phyloP scores from a whole-genome alignment of 1,140 invertebrate genomes.

The Eupeodes corollae region DNA sequence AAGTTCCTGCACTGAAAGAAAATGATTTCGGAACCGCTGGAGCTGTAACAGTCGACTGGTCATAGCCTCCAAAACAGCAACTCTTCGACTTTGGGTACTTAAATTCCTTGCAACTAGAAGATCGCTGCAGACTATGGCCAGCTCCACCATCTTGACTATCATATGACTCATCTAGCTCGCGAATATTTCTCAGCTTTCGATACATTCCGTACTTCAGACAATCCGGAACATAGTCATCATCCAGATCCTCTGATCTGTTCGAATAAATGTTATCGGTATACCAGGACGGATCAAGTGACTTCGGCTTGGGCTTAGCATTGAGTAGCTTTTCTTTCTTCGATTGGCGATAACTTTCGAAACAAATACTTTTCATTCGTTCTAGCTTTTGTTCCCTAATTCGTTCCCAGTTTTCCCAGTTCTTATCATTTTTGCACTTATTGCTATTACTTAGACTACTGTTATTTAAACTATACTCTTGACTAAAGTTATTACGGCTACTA shows the following conservation, averaged over 20 bases:
- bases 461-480: neutral
- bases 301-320: conserved; percentile 40
- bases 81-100: conserved; percentile 35
- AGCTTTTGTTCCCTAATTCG: conserved; percentile 35
- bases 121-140: conserved; percentile 26
- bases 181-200: conserved; percentile 24
- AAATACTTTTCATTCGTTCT: conserved; percentile 36
- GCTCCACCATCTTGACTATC: conserved; percentile 6
- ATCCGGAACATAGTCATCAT: conserved; percentile 32
- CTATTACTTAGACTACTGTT: neutral
- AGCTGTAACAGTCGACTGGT: conserved; percentile 8
- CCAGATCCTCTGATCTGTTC: conserved; percentile 35
- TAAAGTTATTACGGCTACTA: neutral
- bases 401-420: conserved; percentile 37
- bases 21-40: conserved; percentile 30
- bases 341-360: conserved; percentile 35
- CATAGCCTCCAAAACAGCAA: conserved; percentile 32
- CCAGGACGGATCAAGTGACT: conserved; percentile 31
- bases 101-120: conserved; percentile 35
- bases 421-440: conserved; percentile 25
- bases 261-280: conserved; percentile 41
- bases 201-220: conserved; percentile 32
- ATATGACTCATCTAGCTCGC: conserved; percentile 28
- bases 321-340: conserved; percentile 40
- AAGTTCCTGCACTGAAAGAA: conserved; percentile 27